Base-by-base conservation (phyloP, 2,888 invertebrate species). In the Biston stratarius region DNA sequence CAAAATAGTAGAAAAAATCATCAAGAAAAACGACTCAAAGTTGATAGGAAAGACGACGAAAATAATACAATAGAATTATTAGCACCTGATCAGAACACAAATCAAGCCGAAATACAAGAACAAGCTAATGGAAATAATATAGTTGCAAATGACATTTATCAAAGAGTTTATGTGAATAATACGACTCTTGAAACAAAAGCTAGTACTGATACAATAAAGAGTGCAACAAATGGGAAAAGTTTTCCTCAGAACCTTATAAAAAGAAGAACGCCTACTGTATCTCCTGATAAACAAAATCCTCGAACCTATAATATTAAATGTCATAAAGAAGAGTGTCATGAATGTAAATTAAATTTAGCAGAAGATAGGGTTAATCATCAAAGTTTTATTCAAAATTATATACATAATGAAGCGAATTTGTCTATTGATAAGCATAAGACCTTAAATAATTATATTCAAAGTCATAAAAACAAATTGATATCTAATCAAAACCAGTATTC, bases 1-100 rank as follows among this genome's bases (percentile, higher is more conserved):
- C 42, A 55, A 42, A 55, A 33, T 55, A 42, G 7, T n/a, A n/a
- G 33, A n/a, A 55, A 44, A 7, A 33, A 42, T 9, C 24, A 55
- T 55, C 24, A 24, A 24, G 42, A 42, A 10, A 55, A 42, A 55
- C 11, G 55, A 33, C 12, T 42, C 15, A 24, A 42, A 24, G 12
- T 7, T 8, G 24, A 55, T 33, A 8, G 5, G 11, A 42, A 55
- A 44, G 9, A 42, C 0, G 42, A 55, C 8, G 7, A 55, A 24
- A 24, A 33, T 5, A 33, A 24, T 44, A 2, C 24, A 12, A 55
- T 12, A 33, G 33, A 33, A 33, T 42, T 55, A 55, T 5, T 2
- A n/a, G 24, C 8, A n/a, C 12, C 6, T 12, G 9, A 34, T 7
- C 33, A 49, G 12, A 49, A 49, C 9, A 3, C 5, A 38, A 38